These are phyloP conservation scores for Acleris sparsana DNA, from an alignment of 2,888 invertebrate species.

Conservation along the genomic window DNA sequence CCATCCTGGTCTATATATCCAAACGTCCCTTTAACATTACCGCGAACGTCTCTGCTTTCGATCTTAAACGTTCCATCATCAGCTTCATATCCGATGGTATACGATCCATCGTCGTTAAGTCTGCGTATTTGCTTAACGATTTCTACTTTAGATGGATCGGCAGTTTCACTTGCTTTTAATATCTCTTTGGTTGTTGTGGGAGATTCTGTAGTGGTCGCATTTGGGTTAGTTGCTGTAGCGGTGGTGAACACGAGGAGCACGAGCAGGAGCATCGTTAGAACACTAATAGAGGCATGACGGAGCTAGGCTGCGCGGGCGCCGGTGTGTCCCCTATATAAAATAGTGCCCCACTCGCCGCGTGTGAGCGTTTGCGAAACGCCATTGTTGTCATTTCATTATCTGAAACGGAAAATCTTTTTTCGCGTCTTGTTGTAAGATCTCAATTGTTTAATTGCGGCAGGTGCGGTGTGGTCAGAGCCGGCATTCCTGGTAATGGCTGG, in stretches of 20 bases:
- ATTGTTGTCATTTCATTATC: slow-evolving; percentile 83
- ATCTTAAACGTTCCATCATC: slow-evolving; percentile 94
- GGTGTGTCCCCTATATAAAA: slow-evolving; percentile 77
- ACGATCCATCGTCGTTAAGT: slow-evolving; percentile 92
- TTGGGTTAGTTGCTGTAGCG: slow-evolving; percentile 53
- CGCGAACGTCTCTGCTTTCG: slow-evolving; percentile 90
- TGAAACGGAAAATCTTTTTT: slow-evolving; percentile 83
- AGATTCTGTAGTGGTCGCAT: slow-evolving; percentile 55
- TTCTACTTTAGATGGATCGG: slow-evolving; percentile 87
- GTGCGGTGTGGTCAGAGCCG: slow-evolving; percentile 59
- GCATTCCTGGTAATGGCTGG: slow-evolving; percentile 40
- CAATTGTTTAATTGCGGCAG: slow-evolving; percentile 79
- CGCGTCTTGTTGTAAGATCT: slow-evolving; percentile 69
- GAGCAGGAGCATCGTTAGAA: slow-evolving; percentile 71
- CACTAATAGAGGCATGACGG: slow-evolving; percentile 74
- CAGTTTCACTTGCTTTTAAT: slow-evolving; percentile 85
- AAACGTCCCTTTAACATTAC: slow-evolving; percentile 92
- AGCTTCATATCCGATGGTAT: slow-evolving; percentile 93
- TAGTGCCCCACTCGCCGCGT: slow-evolving; percentile 78
- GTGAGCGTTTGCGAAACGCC: slow-evolving; percentile 76
- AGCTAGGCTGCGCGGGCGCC: slow-evolving; percentile 70
- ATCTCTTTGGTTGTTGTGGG: slow-evolving; percentile 79
- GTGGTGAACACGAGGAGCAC: slow-evolving; percentile 63
- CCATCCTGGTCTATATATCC: slow-evolving; percentile 91
- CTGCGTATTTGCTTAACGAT: slow-evolving; percentile 92